These are phyloP conservation scores for Prionchulus punctatus DNA, from an alignment of 2,888 invertebrate genomes.

Conservation along the genomic window DNA sequence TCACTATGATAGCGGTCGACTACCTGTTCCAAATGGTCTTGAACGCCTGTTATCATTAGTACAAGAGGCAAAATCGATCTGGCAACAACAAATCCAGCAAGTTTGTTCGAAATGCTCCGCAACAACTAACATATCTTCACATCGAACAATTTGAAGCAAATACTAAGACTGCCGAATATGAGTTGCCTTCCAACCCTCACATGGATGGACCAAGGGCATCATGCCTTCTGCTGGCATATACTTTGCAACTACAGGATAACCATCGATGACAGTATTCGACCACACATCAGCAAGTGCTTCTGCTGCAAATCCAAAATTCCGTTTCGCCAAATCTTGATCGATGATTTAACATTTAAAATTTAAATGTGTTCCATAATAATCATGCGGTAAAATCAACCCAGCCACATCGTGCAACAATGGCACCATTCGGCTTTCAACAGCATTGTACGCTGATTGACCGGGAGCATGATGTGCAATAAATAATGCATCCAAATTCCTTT, in stretches of 20 bases:
- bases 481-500: too few species aligned
- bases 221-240: neutral
- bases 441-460: constrained; percentile 29
- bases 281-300: constrained; percentile 4
- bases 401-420: constrained; percentile 27
- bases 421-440: constrained; percentile 30
- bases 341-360: constrained; percentile 9
- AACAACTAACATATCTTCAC: too few species aligned
- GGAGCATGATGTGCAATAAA: constrained; percentile 39
- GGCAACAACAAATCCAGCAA: too few species aligned
- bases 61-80: too few species aligned
- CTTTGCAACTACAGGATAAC: constrained; percentile 3
- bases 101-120: too few species aligned
- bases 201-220: neutral
- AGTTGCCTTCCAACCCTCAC: constrained; percentile 1
- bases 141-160: constrained; percentile 13
- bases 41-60: too few species aligned
- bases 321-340: constrained; percentile 13
- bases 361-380: neutral
- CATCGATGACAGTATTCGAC: constrained; percentile 5
- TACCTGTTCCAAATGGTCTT: too few species aligned
- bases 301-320: constrained; percentile 13
- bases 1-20: too few species aligned
- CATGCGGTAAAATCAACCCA: constrained; percentile 22
- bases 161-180: constrained; percentile 13